Evolutionary conservation across 2,888 invertebrate species (phyloP).

Genomic region (Azorinus chamasolen): DNA sequence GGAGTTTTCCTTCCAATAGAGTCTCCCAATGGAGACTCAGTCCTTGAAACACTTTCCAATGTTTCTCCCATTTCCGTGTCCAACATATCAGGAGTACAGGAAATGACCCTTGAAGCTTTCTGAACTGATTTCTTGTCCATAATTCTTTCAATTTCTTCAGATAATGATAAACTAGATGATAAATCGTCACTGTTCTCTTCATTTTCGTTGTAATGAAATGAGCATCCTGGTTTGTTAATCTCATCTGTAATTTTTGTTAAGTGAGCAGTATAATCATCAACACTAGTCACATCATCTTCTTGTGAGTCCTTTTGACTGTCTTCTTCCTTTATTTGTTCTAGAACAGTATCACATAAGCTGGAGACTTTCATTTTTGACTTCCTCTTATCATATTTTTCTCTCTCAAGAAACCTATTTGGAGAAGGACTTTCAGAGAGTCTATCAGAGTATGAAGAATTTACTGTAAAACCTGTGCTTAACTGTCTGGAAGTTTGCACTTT

Average conservation of each 20-base stretch:
- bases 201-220: slow-evolving; percentile 17
- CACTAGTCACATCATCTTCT: too few species aligned
- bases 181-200: not conserved
- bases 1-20: slow-evolving; percentile 45
- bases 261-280: too few species aligned
- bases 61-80: slow-evolving; percentile 8
- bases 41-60: slow-evolving; percentile 26
- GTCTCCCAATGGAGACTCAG: slow-evolving; percentile 37
- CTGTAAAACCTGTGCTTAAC: slow-evolving; percentile 62
- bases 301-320: too few species aligned
- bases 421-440: not conserved
- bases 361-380: not conserved
- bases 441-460: slow-evolving; percentile 2
- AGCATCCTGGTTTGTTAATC: slow-evolving; percentile 30
- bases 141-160: slow-evolving; percentile 21
- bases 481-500: slow-evolving; percentile 47
- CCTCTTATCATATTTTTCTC: not conserved
- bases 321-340: too few species aligned
- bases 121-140: not conserved
- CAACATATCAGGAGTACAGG: slow-evolving; percentile 15
- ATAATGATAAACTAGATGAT: slow-evolving; percentile 11
- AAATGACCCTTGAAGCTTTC: not conserved
- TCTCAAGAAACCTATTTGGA: not conserved
- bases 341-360: too few species aligned
- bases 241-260: not conserved